phyloP scores from a whole-genome alignment of 2,888 invertebrate genomes.

The Pollenia griseotomentosa region DNA sequence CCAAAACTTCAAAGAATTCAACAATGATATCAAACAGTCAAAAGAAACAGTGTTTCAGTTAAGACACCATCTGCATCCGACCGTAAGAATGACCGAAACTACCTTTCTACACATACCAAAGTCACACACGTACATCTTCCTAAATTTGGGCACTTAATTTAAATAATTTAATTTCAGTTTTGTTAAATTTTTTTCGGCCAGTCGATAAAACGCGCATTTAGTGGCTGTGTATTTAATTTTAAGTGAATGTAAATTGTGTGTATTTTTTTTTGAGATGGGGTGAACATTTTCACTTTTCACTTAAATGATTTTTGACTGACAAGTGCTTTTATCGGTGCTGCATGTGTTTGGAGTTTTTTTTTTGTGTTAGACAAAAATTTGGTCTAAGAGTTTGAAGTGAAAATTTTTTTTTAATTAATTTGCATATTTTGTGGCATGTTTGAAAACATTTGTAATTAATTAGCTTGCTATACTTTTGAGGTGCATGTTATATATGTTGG shows the following conservation, averaged over 20 bases:
- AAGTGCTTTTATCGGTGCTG: conserved; percentile 44
- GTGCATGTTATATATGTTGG: neutral
- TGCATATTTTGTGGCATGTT: conserved; percentile 1
- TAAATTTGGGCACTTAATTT: conserved; percentile 40
- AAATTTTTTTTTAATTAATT: conserved; percentile 10
- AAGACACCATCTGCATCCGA: conserved; percentile 75
- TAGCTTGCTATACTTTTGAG: neutral
- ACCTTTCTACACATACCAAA: conserved; percentile 75
- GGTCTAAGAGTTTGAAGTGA: neutral
- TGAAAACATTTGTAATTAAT: neutral
- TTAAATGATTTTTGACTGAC: conserved; percentile 50
- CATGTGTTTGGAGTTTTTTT: neutral
- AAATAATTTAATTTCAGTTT: conserved; percentile 28
- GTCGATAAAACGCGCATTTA: conserved; percentile 54
- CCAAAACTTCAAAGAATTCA: neutral
- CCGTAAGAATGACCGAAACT: conserved; percentile 81
- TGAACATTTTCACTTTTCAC: conserved; percentile 55
- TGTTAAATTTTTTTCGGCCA: neutral
- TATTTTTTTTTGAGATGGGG: neutral
- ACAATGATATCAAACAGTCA: neutral
- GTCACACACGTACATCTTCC: neutral
- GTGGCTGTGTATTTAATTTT: conserved; percentile 37
- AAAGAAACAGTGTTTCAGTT: conserved; percentile 1
- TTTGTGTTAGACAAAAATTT: neutral
- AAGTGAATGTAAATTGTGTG: conserved; percentile 7